Conservation (phyloP, 2,113 vertebrate species). For the Urocolius indicus region DNA sequence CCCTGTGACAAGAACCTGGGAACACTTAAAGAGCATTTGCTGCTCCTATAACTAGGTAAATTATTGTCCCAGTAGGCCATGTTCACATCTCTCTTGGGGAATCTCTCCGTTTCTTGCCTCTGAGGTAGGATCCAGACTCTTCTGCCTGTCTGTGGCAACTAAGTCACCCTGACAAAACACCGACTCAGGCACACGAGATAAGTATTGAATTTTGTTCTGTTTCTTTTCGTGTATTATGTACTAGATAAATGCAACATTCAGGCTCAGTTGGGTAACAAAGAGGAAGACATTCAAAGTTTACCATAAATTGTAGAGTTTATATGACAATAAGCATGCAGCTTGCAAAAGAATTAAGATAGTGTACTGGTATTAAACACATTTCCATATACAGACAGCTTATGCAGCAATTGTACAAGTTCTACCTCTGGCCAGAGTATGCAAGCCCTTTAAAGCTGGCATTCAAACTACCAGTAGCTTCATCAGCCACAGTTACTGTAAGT, state of each 20-base stretch:
- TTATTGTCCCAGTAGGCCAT: not conserved
- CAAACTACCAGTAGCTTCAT: constrained; percentile 26
- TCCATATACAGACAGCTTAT: constrained; percentile 29
- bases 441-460: constrained; percentile 45
- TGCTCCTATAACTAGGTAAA: accelerated
- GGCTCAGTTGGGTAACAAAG: not conserved
- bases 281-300: constrained; percentile 2
- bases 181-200: not conserved
- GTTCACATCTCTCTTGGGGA: not conserved
- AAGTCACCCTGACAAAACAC: not conserved
- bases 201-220: not conserved
- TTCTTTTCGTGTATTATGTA: not conserved
- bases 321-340: constrained; percentile 61
- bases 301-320: constrained; percentile 29
- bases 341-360: constrained; percentile 33
- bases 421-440: not conserved
- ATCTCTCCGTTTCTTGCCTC: accelerated
- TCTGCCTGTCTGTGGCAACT: not conserved
- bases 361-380: constrained; percentile 25
- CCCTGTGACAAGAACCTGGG: too few relatives aligned
- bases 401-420: constrained; percentile 33
- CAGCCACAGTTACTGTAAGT: not conserved
- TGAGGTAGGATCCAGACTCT: not conserved
- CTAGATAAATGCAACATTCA: constrained; percentile 7
- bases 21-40: too few relatives aligned